phyloP scores from a whole-genome alignment of 2,888 invertebrate species.

The Tanypteryx hageni region DNA sequence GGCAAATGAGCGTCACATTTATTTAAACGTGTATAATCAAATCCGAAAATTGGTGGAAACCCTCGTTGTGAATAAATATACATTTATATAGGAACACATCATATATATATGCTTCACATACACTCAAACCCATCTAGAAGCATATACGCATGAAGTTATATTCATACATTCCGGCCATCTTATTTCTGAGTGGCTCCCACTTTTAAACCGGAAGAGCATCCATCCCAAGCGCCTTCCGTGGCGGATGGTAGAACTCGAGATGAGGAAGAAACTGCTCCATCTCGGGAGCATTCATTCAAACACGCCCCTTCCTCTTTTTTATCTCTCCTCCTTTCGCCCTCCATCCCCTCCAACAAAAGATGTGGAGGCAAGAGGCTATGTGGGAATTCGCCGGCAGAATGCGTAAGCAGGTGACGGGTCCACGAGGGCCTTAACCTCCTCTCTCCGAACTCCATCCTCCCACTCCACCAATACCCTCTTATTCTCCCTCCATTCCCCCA shows the following conservation, averaged over 20 bases:
- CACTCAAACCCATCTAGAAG: too few relatives aligned
- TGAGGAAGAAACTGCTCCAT: not conserved
- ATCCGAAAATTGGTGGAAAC: too few relatives aligned
- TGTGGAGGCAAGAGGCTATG: conserved; percentile 8
- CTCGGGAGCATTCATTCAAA: conserved; percentile 22
- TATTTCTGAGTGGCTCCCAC: too few relatives aligned
- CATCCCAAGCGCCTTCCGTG: not conserved
- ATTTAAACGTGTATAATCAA: too few relatives aligned
- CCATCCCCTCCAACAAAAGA: not conserved
- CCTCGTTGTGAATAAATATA: too few relatives aligned
- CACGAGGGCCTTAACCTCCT: conserved; percentile 8
- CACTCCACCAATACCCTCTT: not conserved
- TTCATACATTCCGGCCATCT: too few relatives aligned
- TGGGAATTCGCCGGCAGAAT: conserved; percentile 42
- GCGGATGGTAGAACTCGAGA: not conserved
- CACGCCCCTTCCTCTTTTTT: not conserved
- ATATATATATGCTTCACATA: too few relatives aligned
- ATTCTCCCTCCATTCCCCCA: too few relatives aligned
- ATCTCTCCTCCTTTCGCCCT: not conserved
- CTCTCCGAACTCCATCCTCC: not conserved
- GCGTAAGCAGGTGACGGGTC: conserved; percentile 34
- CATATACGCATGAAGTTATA: too few relatives aligned
- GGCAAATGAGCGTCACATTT: too few relatives aligned
- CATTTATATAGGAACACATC: too few relatives aligned
- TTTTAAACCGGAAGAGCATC: not conserved